phyloP scores from a whole-genome alignment of 2,888 invertebrate genomes.

The Himalopsyche japonica region DNA sequence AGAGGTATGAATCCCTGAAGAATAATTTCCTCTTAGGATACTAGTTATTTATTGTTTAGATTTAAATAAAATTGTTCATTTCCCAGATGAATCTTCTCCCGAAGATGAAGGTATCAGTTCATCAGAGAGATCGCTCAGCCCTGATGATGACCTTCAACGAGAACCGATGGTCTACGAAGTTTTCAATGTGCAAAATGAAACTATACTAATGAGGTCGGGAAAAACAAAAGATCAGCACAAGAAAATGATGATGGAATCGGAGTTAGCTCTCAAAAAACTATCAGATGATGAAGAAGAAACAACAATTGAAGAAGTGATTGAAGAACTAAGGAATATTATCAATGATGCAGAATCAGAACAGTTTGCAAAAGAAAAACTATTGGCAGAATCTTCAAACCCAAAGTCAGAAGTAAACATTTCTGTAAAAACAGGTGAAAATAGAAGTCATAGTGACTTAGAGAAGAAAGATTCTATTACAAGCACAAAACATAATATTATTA shows the following conservation, averaged over 20 bases:
- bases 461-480: conserved; percentile 61
- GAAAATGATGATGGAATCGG: conserved; percentile 50
- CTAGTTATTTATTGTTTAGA: background rate
- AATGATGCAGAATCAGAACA: conserved; percentile 80
- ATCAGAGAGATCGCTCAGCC: conserved; percentile 77
- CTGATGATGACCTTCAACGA: conserved; percentile 67
- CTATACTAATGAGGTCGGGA: conserved; percentile 49
- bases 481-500: conserved; percentile 59
- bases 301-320: conserved; percentile 86
- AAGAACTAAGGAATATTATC: conserved; percentile 81
- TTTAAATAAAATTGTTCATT: background rate
- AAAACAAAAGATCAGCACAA: conserved; percentile 47
- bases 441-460: conserved; percentile 48
- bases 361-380: conserved; percentile 54
- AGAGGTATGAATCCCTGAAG: conserved; percentile 49
- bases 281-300: conserved; percentile 72
- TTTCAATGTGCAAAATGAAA: conserved; percentile 63
- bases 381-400: conserved; percentile 48
- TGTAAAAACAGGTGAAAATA: conserved; percentile 49
- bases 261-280: conserved; percentile 29
- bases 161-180: conserved; percentile 66
- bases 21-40: background rate
- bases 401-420: conserved; percentile 54
- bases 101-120: conserved; percentile 90
- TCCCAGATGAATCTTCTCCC: conserved; percentile 69